A percentile compares a stretch with the other conserved stretches of the same genome.
These are phyloP conservation scores for Formica selysi DNA, from an alignment of 1,140 invertebrate genomes.

Conservation along the genomic window DNA sequence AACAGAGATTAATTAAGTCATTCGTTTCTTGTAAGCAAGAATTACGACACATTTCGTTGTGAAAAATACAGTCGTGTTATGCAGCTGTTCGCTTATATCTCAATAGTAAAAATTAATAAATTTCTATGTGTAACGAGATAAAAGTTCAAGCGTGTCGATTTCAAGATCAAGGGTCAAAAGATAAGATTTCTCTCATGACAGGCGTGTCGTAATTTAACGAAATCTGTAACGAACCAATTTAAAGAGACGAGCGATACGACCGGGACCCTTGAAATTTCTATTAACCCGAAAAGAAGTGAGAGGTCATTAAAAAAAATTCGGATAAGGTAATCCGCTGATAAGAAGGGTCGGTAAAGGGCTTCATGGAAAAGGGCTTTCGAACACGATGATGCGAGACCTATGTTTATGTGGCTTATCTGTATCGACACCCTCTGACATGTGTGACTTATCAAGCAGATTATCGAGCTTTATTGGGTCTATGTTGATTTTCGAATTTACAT, in stretches of 20 bases:
- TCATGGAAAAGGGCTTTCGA: constrained; percentile 21
- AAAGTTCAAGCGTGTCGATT: background rate
- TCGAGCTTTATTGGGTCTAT: constrained; percentile 68
- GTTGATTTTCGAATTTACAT: constrained; percentile 74
- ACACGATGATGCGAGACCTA: constrained; percentile 23
- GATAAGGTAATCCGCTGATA: constrained; percentile 73
- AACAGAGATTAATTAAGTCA: background rate
- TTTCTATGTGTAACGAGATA: background rate
- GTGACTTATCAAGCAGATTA: constrained; percentile 77
- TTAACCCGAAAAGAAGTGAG: constrained; percentile 48
- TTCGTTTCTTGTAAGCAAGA: constrained; percentile 8
- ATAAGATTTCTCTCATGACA: constrained; percentile 28
- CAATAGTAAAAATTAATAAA: constrained; percentile 6
- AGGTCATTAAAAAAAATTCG: constrained; percentile 64
- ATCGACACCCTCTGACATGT: constrained; percentile 52
- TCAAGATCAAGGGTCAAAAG: constrained; percentile 22
- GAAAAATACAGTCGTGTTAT: background rate
- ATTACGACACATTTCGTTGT: background rate
- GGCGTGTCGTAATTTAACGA: constrained; percentile 41
- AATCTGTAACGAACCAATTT: constrained; percentile 34
- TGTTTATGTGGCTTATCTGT: constrained; percentile 71
- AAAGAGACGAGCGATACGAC: constrained; percentile 11
- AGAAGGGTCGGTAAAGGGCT: constrained; percentile 53
- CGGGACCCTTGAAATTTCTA: constrained; percentile 61
- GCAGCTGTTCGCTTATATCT: background rate